phyloP scores from a whole-genome alignment of 2,113 vertebrate species.

The Saguinus imperator region DNA sequence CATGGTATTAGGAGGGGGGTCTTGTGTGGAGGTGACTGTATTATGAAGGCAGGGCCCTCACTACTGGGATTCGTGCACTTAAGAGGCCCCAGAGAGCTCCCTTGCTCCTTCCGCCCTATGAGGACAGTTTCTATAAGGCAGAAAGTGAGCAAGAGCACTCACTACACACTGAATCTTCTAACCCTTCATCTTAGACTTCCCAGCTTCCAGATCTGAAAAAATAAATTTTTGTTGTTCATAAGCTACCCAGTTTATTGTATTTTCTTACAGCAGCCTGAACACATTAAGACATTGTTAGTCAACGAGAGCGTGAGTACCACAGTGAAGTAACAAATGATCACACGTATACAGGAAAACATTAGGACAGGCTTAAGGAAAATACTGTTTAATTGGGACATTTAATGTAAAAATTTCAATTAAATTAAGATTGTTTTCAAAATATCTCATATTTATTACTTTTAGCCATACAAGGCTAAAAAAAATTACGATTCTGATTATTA shows the following conservation, averaged over 20 bases:
- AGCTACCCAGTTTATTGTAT: neutral
- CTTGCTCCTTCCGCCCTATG: neutral
- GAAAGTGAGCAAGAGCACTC: neutral
- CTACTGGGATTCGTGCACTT: neutral
- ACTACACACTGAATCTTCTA: neutral
- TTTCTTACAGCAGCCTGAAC: neutral
- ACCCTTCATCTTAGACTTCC: neutral
- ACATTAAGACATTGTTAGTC: neutral
- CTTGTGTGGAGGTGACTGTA: neutral
- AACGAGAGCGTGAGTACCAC: neutral
- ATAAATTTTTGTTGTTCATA: neutral
- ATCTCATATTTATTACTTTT: neutral
- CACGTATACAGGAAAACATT: neutral
- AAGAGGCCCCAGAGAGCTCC: neutral
- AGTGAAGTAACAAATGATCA: neutral
- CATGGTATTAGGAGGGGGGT: neutral
- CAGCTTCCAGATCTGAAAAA: neutral
- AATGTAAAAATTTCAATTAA: neutral
- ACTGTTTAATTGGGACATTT: neutral
- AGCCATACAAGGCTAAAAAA: neutral
- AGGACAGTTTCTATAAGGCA: no score
- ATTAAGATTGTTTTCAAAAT: neutral
- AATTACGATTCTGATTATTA: neutral
- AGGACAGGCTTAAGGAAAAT: neutral
- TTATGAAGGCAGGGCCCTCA: neutral